phyloP scores from a whole-genome alignment of 2,888 invertebrate genomes.

The Crematogaster levior region DNA sequence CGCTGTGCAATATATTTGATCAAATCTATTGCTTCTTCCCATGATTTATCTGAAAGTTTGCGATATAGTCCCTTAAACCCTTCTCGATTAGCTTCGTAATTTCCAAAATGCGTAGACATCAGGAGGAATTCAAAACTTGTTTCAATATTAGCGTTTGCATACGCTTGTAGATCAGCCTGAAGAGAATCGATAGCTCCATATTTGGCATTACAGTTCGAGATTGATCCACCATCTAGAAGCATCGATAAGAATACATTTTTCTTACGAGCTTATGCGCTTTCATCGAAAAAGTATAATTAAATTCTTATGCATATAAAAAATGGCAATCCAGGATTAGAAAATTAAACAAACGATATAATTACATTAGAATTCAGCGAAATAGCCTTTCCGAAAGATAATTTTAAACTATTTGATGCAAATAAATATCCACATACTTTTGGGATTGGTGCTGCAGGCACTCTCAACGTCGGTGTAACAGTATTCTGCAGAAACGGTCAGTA shows the following conservation, averaged over 20 bases:
- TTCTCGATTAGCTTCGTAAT: conserved; percentile 91
- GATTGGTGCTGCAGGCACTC: conserved; percentile 87
- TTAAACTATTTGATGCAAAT: background rate
- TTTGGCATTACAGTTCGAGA: conserved; percentile 88
- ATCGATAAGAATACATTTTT: background rate
- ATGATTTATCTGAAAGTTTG: conserved; percentile 91
- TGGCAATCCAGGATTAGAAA: background rate
- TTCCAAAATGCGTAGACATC: conserved; percentile 91
- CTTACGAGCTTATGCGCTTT: background rate
- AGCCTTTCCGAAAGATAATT: background rate
- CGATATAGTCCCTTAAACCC: conserved; percentile 92
- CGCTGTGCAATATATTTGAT: conserved; percentile 92
- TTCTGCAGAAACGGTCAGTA: conserved; percentile 87
- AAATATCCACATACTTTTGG: conserved; percentile 75
- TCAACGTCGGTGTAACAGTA: conserved; percentile 89
- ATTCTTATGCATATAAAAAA: background rate
- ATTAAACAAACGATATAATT: background rate
- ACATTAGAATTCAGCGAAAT: background rate
- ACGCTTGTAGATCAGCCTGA: conserved; percentile 86
- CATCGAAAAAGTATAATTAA: background rate
- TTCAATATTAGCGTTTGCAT: conserved; percentile 89
- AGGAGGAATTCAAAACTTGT: conserved; percentile 92
- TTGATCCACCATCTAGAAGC: conserved; percentile 68
- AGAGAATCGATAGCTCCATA: conserved; percentile 88
- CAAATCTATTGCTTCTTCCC: conserved; percentile 91